A percentile compares a stretch with the other conserved stretches of the same genome.
phyloP scores from a whole-genome alignment of 2,113 vertebrate genomes.

The Phainopepla nitens region DNA sequence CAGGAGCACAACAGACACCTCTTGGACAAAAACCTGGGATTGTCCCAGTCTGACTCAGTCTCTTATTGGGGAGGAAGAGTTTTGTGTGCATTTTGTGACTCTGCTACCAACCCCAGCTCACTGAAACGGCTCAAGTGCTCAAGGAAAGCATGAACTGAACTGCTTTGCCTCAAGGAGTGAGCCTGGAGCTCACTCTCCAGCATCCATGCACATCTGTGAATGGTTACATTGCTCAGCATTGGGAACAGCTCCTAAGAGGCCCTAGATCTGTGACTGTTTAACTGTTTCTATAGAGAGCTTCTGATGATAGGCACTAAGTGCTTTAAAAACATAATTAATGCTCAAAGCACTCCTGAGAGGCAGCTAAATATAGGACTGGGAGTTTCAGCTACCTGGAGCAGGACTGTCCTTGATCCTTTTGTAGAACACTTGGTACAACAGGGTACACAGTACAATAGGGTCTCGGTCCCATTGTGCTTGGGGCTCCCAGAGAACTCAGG shows the following conservation, averaged over 20 bases:
- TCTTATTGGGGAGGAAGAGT: not conserved
- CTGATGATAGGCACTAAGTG: not conserved
- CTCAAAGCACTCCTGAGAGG: constrained; percentile 12
- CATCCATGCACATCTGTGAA: not conserved
- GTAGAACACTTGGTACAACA: not conserved
- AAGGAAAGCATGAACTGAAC: not conserved
- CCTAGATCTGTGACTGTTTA: not conserved
- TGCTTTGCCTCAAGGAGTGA: not conserved
- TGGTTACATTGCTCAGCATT: not conserved
- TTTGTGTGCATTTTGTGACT: not conserved
- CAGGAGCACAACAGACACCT: not conserved
- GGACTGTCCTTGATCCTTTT: not conserved
- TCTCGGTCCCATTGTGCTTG: fast-evolving
- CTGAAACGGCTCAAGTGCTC: not conserved
- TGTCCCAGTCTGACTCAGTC: not conserved
- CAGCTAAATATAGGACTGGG: not conserved
- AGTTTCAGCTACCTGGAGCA: not conserved
- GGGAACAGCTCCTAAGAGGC: not conserved
- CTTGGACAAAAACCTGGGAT: not conserved
- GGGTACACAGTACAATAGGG: not conserved
- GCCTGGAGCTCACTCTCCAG: not conserved
- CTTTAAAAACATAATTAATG: constrained; percentile 45
- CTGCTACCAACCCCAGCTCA: not conserved
- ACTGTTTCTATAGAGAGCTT: constrained; percentile 8
- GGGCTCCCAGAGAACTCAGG: not conserved